A percentile compares a stretch with the other conserved stretches of the same genome.
phyloP scores from a whole-genome alignment of 2,888 invertebrate genomes.

The Shargacucullia verbasci region DNA sequence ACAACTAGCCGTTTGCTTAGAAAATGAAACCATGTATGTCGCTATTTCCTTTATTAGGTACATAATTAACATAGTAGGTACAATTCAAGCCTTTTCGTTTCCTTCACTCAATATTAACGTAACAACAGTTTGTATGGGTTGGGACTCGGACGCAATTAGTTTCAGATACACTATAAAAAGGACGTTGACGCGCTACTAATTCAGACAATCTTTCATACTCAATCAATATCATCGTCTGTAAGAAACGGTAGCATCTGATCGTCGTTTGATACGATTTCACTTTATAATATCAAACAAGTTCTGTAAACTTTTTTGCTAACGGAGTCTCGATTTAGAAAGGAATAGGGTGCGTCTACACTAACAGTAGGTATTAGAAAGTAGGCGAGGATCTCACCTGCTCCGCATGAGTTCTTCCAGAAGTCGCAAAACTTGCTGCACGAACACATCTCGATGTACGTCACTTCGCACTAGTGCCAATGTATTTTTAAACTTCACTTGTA shows the following conservation, averaged over 20 bases:
- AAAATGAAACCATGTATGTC: slow-evolving; percentile 9
- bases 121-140: slow-evolving; percentile 40
- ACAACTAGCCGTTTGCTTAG: slow-evolving; percentile 8
- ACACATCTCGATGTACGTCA: slow-evolving; percentile 84
- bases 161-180: slow-evolving; percentile 27
- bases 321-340: slow-evolving; percentile 63
- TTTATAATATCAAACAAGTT: slow-evolving; percentile 55
- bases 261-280: slow-evolving; percentile 54
- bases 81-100: slow-evolving; percentile 28
- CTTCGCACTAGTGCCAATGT: slow-evolving; percentile 85
- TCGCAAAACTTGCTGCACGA: slow-evolving; percentile 87
- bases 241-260: slow-evolving; percentile 20
- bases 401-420: slow-evolving; percentile 87
- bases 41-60: slow-evolving; percentile 32
- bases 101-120: slow-evolving; percentile 16
- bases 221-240: slow-evolving; percentile 29
- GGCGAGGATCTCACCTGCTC: slow-evolving; percentile 80
- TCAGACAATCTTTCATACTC: slow-evolving; percentile 32
- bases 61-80: slow-evolving; percentile 21
- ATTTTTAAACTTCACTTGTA: slow-evolving; percentile 89
- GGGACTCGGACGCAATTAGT: slow-evolving; percentile 42
- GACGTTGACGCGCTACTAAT: slow-evolving; percentile 35
- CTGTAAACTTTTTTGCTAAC: slow-evolving; percentile 35
- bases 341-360: slow-evolving; percentile 52
- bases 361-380: slow-evolving; percentile 65